Percentiles rank a stretch among this genome's conserved stretches.
These are phyloP conservation scores for Xanthorhoe spadicearia DNA, from an alignment of 2,888 invertebrate species.

Conservation along the genomic window DNA sequence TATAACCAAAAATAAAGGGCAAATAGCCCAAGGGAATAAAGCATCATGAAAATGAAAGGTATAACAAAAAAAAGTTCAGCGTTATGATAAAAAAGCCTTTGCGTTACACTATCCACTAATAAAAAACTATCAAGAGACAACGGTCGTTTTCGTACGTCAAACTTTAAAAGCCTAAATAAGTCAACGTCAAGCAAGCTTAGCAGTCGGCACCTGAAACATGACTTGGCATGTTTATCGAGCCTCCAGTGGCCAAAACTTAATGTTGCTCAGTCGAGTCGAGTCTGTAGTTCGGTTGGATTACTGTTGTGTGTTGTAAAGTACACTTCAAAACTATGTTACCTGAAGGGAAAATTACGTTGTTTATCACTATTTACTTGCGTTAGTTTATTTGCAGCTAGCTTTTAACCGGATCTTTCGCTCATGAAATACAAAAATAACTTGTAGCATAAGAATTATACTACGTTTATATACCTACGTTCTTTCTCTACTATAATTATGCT, in stretches of 20 bases:
- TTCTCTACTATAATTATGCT: no score
- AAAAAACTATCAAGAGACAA: conserved; percentile 14
- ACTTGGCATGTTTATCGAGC: neutral
- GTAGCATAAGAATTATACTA: no score
- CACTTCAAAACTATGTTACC: neutral
- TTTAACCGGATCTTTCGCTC: neutral
- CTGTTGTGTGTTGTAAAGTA: neutral
- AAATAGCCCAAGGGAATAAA: conserved; percentile 36
- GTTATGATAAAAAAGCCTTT: conserved; percentile 50
- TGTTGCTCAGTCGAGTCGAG: neutral
- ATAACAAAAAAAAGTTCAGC: conserved; percentile 42
- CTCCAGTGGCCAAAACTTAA: conserved; percentile 2
- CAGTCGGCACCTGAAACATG: neutral
- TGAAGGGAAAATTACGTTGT: neutral
- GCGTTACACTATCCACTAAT: conserved; percentile 39
- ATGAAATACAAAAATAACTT: no score
- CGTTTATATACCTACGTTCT: no score
- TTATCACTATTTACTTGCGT: neutral
- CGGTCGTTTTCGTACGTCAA: conserved; percentile 2
- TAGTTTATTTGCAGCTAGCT: neutral
- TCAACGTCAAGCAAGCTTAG: neutral
- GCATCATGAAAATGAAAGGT: conserved; percentile 39
- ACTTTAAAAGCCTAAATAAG: neutral
- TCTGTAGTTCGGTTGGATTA: neutral
- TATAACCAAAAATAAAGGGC: conserved; percentile 37